phyloP scores from a whole-genome alignment of 2,888 invertebrate species.

The Hyalella azteca region DNA sequence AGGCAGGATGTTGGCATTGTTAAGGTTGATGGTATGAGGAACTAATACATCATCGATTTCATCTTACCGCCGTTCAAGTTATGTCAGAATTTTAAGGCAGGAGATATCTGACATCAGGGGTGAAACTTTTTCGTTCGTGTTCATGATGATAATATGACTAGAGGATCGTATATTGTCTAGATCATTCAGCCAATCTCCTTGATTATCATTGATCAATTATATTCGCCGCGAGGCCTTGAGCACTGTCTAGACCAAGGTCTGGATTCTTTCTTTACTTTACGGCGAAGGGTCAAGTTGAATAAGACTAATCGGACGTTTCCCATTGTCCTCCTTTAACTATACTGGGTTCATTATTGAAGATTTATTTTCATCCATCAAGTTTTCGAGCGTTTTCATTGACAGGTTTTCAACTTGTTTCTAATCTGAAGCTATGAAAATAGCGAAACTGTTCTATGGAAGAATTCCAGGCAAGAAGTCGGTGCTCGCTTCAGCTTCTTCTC shows the following conservation, averaged over 20 bases:
- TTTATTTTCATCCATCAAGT: background rate
- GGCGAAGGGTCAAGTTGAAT: background rate
- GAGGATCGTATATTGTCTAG: background rate
- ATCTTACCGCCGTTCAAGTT: background rate
- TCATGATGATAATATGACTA: slow-evolving; percentile 1
- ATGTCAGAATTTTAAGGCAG: background rate
- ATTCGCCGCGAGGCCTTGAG: background rate
- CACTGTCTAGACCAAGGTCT: background rate
- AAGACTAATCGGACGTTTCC: background rate
- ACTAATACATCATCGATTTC: background rate
- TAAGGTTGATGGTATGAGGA: slow-evolving; percentile 13
- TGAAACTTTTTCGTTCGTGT: background rate
- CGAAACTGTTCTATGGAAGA: slow-evolving; percentile 10
- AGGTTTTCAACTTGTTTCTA: background rate
- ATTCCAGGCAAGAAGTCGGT: slow-evolving; percentile 11
- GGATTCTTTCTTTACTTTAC: background rate
- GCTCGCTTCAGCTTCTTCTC: background rate
- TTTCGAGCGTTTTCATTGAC: background rate
- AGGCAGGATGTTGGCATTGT: slow-evolving; percentile 8
- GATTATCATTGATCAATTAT: background rate
- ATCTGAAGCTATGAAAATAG: background rate
- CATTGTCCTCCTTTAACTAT: background rate
- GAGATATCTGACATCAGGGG: slow-evolving; percentile 7
- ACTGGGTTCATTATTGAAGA: background rate
- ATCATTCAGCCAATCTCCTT: slow-evolving; percentile 1